A percentile compares a stretch with the other conserved stretches of the same genome.
phyloP scores from a whole-genome alignment of 92 coral and sea anemone species.

The Siderastrea radians region DNA sequence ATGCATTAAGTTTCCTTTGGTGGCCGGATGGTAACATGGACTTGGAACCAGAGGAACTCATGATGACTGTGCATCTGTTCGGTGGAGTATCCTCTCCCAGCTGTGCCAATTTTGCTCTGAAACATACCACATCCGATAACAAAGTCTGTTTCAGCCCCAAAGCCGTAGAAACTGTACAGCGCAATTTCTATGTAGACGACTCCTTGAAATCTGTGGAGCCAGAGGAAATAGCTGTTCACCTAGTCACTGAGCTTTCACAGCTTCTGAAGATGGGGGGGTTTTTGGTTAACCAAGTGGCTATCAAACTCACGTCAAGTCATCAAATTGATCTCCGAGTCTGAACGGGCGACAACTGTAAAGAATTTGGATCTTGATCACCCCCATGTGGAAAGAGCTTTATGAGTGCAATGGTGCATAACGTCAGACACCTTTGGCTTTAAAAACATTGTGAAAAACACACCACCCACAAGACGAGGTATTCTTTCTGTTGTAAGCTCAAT shows the following conservation, averaged over 20 bases:
- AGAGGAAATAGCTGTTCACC: conserved; percentile 26
- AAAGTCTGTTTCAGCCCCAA: conserved; percentile 13
- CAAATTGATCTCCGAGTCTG: conserved; percentile 13
- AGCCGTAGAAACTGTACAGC: conserved; percentile 17
- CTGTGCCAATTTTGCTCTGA: conserved; percentile 64
- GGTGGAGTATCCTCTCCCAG: conserved; percentile 64
- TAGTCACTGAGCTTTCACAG: conserved; percentile 24
- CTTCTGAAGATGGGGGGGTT: conserved; percentile 31
- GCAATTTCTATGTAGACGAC: conserved; percentile 59
- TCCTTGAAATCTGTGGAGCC: conserved; percentile 46
- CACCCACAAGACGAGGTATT: too few relatives aligned
- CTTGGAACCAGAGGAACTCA: conserved; percentile 51
- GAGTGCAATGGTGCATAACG: too few relatives aligned
- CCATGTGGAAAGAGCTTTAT: too few relatives aligned
- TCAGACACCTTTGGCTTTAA: too few relatives aligned
- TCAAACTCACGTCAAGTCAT: conserved; percentile 37
- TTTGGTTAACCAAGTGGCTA: conserved; percentile 61
- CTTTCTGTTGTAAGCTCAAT: too few relatives aligned
- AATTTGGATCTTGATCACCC: conserved; percentile 15
- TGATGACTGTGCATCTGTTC: conserved; percentile 64
- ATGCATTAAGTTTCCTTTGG: conserved; percentile 60
- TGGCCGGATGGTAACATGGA: conserved; percentile 60
- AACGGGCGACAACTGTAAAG: conserved; percentile 21
- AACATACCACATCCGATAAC: conserved; percentile 55
- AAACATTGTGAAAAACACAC: too few relatives aligned